Evolutionary conservation across 2,888 invertebrate species (phyloP), one percentile per base, ranked within the genome.

Genomic region (Watsonalla binaria): DNA sequence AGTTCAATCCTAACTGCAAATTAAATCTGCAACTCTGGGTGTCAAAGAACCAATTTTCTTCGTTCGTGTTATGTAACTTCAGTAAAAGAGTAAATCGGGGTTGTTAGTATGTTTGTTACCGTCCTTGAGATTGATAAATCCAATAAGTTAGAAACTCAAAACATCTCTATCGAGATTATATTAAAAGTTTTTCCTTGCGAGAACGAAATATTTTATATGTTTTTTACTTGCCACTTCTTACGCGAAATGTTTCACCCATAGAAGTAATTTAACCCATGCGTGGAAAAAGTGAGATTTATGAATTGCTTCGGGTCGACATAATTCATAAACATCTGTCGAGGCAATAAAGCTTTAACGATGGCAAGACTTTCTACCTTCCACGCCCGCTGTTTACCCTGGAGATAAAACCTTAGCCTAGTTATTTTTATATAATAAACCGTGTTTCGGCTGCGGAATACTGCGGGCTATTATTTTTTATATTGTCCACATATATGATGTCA

Each of bases 291-390:
- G 67, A 70, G 71, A 72, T 70, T 72, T 76, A 80, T 76, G 73
- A 74, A 76, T 74, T 68, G 70, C 69, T 75, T 68, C 70, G 72
- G 70, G 68, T 68, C 66, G 74, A 70, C 68, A 76, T 79, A 78
- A 78, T 82, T 82, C 80, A 78, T 79, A 80, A 80, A 80, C 82
- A 83, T 80, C 81, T 83, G 83, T 73, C 62, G 72, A 51, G 54
- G 74, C 70, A 73, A 76, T 83, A 82, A 84, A 83, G 70, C 67
- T 78, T 83, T 82, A 82, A 82, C 80, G 82, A 78, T 71, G 60
- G 64, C 61, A 70, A 70, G 72, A 70, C 66, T 74, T 71, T 65
- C 63, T 55, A 50, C 55, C 61, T 61, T 63, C 62, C 55, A 54
- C 53, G 55, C 57, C 61, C 60, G 56, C 66, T 67, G 67, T 63